Evolutionary conservation across 2,888 invertebrate genomes (phyloP), one percentile per base, ranked within the genome.

Genomic region (Megaustenia siamemsis): DNA sequence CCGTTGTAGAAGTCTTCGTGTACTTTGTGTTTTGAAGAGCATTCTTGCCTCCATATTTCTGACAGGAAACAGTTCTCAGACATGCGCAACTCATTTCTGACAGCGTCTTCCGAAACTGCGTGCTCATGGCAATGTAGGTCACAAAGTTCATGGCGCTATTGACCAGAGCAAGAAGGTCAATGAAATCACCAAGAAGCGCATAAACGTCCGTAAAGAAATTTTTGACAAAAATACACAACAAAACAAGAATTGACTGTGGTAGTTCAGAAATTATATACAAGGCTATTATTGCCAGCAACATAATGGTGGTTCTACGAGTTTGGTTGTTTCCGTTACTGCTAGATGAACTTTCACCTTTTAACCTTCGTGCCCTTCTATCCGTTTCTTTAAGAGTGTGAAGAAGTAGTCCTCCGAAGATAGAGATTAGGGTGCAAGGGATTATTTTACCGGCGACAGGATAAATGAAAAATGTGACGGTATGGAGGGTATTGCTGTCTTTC

Each of bases 61-160:
- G 53, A 40, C 84, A 80, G n/a, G 79, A 63, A 2, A 71, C 43
- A 28, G 38, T 35, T 35, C 35, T 43, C 43, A 75, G 12, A 28
- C 84, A 84, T 1, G 60, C 38, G 10, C 79, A 63, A 40, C 45
- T 45, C 63, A 75, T 84, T 38, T 84, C 63, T 1, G n/a, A n/a
- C 15, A 84, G 53, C 35, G 80, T 80, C 10, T 56, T 90, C 10
- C 98, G 95, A 94, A 98, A 98, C 95, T 98, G 98, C 87, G 97
- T 95, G 86, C 97, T 97, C 98, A 98, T 98, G 81, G 97, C 95
- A 92, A 97, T 98, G 93, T 98, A 98, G 63, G 98, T 95, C 86
- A 98, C 96, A 92, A 98, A 98, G 94, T 98, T 98, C 86, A 98
- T 96, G 1, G 97, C 97, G 3, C 97, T 97, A 94, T 98, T 98